Evolutionary conservation across 1,140 invertebrate genomes (phyloP).

Genomic region (Ylistrum balloti): DNA sequence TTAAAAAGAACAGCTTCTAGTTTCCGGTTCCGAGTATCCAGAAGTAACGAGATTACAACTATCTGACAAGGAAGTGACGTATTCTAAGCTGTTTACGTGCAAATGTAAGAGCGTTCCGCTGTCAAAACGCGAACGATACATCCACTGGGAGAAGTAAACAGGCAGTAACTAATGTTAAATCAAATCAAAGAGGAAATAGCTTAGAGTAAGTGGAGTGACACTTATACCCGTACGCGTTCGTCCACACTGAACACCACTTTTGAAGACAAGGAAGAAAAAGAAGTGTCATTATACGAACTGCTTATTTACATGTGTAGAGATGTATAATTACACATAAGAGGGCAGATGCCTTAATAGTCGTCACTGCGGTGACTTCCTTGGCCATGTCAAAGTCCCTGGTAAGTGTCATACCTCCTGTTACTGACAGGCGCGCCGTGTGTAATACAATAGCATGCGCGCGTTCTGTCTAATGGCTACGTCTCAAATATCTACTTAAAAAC

Average conservation of each 20-base stretch:
- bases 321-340: background rate
- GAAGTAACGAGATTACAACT: no score
- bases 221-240: background rate
- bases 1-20: no score
- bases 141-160: background rate
- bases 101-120: background rate
- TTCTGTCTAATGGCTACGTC: constrained; percentile 2
- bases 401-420: background rate
- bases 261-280: background rate
- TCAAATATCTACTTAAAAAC: constrained; percentile 36
- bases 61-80: background rate
- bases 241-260: background rate
- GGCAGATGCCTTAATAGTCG: background rate
- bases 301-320: no score
- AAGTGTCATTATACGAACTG: background rate
- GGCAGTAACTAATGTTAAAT: background rate
- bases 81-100: background rate
- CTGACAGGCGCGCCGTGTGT: background rate
- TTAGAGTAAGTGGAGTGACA: background rate
- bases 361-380: background rate
- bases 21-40: no score
- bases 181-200: background rate
- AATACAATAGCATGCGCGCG: constrained; percentile 14
- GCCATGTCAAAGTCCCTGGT: background rate
- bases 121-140: background rate